Conservation (phyloP, 2,797 vertebrate species). For the Darevskia mixta region DNA sequence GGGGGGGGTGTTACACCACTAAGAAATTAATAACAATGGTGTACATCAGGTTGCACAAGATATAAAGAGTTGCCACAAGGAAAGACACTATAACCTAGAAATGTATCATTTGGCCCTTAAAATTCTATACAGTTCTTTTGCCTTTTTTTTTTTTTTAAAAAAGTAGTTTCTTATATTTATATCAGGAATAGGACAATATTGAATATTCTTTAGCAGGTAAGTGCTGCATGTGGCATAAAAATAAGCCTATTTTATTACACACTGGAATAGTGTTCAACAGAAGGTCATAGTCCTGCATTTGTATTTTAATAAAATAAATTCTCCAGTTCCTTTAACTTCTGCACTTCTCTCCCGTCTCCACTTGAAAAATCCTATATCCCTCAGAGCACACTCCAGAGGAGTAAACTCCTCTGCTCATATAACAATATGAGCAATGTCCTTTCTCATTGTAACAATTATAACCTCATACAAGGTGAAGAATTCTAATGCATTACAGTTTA, state of each 20-base stretch:
- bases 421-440: constrained; percentile 44
- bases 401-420: constrained; percentile 11
- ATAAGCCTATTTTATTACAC: constrained; percentile 47
- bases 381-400: constrained; percentile 25
- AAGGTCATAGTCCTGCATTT: constrained; percentile 51
- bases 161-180: constrained; percentile 49
- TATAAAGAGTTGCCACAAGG: constrained; percentile 63
- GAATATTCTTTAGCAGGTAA: constrained; percentile 59
- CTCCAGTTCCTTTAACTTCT: constrained; percentile 39
- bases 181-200: constrained; percentile 48
- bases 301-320: constrained; percentile 57
- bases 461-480: constrained; percentile 52
- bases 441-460: constrained; percentile 45
- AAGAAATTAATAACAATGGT: constrained; percentile 70
- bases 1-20: constrained; percentile 35
- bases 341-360: background rate
- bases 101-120: constrained; percentile 66
- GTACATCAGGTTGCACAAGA: constrained; percentile 69
- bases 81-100: constrained; percentile 72
- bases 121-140: constrained; percentile 71
- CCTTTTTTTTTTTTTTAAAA: constrained; percentile 56
- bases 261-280: constrained; percentile 1
- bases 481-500: constrained; percentile 52
- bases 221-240: constrained; percentile 47
- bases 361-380: constrained; percentile 16